Conservation (phyloP, 2,113 vertebrate genomes). For the Alosa alosa region DNA sequence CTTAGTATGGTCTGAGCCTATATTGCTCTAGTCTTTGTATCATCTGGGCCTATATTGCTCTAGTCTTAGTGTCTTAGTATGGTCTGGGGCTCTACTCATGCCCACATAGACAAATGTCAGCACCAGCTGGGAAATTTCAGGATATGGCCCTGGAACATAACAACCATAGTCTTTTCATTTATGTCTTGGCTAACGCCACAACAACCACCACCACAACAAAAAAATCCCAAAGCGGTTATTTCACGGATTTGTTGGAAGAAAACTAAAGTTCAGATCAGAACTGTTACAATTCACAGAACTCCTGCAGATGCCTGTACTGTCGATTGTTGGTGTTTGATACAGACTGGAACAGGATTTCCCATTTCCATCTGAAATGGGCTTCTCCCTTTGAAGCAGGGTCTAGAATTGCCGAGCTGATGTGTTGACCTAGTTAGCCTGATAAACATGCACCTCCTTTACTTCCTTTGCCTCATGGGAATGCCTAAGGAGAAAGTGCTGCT, state of each 20-base stretch:
- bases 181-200: too few relatives aligned
- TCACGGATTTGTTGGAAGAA: background rate
- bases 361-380: conserved; percentile 23
- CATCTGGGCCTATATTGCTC: too few relatives aligned
- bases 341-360: background rate
- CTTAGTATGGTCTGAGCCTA: too few relatives aligned
- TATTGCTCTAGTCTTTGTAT: too few relatives aligned
- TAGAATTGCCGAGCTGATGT: conserved; percentile 40
- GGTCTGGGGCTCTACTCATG: background rate
- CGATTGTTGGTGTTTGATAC: background rate
- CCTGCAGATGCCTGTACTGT: background rate
- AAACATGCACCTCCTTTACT: conserved; percentile 28
- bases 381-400: conserved; percentile 26
- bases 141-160: too few relatives aligned
- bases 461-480: background rate
- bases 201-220: too few relatives aligned
- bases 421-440: conserved; percentile 57
- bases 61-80: background rate
- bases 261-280: background rate
- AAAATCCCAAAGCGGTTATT: background rate
- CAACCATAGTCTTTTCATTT: too few relatives aligned
- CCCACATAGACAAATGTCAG: background rate
- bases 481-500: background rate
- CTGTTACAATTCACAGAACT: background rate
- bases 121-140: too few relatives aligned